Base-by-base conservation (phyloP, 2,888 invertebrate genomes). In the Ptycholaimellus sp. region DNA sequence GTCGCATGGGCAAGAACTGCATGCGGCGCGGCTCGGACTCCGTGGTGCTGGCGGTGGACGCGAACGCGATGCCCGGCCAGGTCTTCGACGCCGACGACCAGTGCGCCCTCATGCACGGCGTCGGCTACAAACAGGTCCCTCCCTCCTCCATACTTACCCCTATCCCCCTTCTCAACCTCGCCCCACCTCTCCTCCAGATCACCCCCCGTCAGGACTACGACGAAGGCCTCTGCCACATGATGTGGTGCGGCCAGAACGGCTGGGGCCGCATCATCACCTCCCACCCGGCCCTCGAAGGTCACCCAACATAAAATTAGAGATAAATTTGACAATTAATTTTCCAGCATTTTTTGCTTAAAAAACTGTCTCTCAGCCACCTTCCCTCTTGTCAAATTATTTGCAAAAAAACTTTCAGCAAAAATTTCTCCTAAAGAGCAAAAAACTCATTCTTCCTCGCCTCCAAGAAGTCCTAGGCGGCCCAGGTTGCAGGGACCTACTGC, bases 191-290 rank as follows among this genome's bases (percentile, higher is more conserved):
- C n/a, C 43, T 47, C 13, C 42, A 54, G 50, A 49, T 55, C 21
- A 48, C 50, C 27, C 54, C 54, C 16, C 44, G 51, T 13, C 48
- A 47, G 36, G 54, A 54, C 40, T 46, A 51, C 30, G 49, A 51
- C 40, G 54, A 54, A 41, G 52, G 49, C 25, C 48, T 53, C 40
- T 57, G 56, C 43, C 47, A 52, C 42, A 57, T 56, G 57, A 56
- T 56, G 53, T 57, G 55, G 54, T 56, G 56, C 44, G 53, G 56
- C 18, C 49, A 49, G 42, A 44, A 46, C 14, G 40, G 42, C 9
- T 54, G 47, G 33, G 55, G 55, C 25, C 42, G 54, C 36, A 52
- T 56, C 39, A 51, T 56, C 41, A 56, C 56, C 16, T 55, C 57
- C n/a, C 56, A 55, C 44, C 55, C 55, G 2, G 49, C 49, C 3